Percentiles rank a stretch among this genome's conserved stretches.
Conservation (phyloP, 2,797 vertebrate species). For the Myotis myotis region DNA sequence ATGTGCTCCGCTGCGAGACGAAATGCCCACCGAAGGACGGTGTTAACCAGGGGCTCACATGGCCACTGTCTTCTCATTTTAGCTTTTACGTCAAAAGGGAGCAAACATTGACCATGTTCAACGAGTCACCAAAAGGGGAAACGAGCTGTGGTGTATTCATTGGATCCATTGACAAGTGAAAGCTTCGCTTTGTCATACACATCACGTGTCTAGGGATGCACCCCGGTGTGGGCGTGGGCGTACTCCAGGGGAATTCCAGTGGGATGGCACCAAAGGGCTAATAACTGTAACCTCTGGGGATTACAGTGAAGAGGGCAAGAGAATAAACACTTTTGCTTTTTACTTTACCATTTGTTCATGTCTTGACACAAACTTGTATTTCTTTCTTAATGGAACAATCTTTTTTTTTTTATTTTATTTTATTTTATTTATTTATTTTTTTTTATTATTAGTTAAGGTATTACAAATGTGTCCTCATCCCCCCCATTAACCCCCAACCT, state of each 20-base stretch:
- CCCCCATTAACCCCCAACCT: no score
- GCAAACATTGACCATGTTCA: neutral
- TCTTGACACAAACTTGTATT: neutral
- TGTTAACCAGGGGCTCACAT: rapidly evolving
- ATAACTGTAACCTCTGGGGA: neutral
- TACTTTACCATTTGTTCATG: neutral
- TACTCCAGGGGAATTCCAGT: neutral
- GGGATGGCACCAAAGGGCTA: neutral
- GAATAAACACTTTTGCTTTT: neutral
- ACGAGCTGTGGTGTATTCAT: no score
- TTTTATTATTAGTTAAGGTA: no score
- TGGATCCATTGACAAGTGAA: neutral
- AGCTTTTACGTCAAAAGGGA: neutral
- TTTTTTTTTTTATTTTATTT: no score
- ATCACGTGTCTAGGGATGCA: rapidly evolving
- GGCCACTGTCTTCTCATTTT: neutral
- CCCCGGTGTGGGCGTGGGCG: no score
- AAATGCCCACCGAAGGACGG: rapidly evolving
- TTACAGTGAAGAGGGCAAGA: neutral
- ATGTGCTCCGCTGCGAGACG: neutral
- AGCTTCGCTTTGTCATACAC: neutral
- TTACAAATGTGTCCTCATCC: no score
- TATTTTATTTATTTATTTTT: no score
- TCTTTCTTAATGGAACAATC: neutral
- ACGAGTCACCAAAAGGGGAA: neutral